Evolutionary conservation across 2,113 vertebrate species (phyloP).

Genomic region (Apistogramma diplotaenia): DNA sequence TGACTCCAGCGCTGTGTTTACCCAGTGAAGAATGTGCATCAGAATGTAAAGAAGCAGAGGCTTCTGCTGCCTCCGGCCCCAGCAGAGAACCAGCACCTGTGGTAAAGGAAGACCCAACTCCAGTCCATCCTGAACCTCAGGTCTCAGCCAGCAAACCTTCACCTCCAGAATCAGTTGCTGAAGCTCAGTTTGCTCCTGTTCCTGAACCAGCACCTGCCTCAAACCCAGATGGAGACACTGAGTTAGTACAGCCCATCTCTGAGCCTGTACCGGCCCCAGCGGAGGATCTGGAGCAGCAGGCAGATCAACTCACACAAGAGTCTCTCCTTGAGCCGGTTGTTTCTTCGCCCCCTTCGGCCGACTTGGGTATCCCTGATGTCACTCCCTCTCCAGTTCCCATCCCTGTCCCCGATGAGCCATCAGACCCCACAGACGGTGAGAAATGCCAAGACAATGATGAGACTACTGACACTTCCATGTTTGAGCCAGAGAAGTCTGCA

Average conservation of each 20-base stretch:
- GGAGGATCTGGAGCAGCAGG: background rate
- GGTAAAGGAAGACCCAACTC: constrained; percentile 5
- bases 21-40: constrained; percentile 22
- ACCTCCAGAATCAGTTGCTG: constrained; percentile 9
- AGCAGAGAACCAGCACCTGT: constrained; percentile 7
- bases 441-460: background rate
- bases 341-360: constrained; percentile 22
- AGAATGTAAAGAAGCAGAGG: background rate
- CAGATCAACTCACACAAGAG: constrained; percentile 32
- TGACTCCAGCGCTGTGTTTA: background rate
- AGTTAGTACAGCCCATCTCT: background rate
- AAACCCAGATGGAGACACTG: background rate
- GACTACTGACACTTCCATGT: background rate
- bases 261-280: constrained; percentile 11
- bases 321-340: constrained; percentile 20
- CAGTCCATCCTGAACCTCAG: constrained; percentile 8
- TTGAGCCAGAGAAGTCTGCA: constrained; percentile 18
- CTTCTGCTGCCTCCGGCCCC: background rate
- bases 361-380: constrained; percentile 15
- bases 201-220: background rate
- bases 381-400: background rate
- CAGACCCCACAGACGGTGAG: background rate
- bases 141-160: background rate
- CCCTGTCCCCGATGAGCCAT: background rate
- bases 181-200: background rate